Evolutionary conservation across 1,140 invertebrate genomes (phyloP), one percentile per base, ranked within the genome.

Genomic region (Rhagoletis zephyria): DNA sequence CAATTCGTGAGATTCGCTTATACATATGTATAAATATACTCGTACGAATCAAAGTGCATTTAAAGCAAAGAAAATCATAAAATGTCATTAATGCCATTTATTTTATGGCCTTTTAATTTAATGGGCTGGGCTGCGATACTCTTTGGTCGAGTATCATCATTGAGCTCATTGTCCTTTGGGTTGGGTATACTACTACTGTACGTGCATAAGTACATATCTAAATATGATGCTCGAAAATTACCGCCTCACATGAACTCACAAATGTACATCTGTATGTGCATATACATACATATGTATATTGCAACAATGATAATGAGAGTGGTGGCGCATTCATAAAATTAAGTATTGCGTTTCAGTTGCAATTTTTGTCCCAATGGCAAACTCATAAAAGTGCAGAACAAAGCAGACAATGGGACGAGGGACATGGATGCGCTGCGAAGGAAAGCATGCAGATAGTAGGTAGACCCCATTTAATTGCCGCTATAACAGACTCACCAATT

Each of bases 61-160:
- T 30, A 81, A 81, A 56, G 9, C 3, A 56, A 81, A 19, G n/a
- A 9, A 19, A 42, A 45, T 56, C 16, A 56, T 56, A 5, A 3
- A n/a, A 59, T 51, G 42, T n/a, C 45, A 81, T 81, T 56, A 81
- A 81, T 56, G 19, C 10, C 14, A 81, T 81, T 81, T 81, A 87
- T 4, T 87, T 87, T 87, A 87, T 87, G 63, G 86, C 40, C 86
- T 87, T 87, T 87, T 87, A 87, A 87, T 87, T 87, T 70, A 87
- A 87, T 87, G 86, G 67, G 86, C 19, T 60, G 86, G 65, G 63
- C 51, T 87, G 86, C n/a, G 40, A 67, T 60, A 70, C 12, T 61
- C 56, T 63, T 10, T 59, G n/a, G n/a, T 56, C 74, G 42, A 56
- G 51, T 56, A 56, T 56, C 51, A 48, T 14, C 4, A 3, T 30